A percentile compares a stretch with the other conserved stretches of the same genome.
Conservation (phyloP, 2,888 invertebrate species). For the Amaurobius ferox region DNA sequence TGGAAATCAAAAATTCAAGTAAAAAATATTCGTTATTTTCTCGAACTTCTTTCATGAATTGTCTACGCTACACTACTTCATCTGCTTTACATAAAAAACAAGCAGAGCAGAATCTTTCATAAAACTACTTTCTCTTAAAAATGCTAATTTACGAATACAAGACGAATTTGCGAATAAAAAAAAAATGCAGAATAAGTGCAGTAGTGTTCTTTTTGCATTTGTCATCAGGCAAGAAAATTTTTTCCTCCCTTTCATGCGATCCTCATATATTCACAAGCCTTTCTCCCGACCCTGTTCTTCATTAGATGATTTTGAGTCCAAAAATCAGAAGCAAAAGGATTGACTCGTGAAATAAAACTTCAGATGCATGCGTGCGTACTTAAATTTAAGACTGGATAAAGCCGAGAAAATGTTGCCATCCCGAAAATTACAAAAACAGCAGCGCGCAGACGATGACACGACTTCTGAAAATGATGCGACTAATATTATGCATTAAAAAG, state of each 20-base stretch:
- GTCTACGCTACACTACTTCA: too few relatives aligned
- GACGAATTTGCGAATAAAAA: not conserved
- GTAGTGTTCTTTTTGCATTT: not conserved
- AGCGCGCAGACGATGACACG: not conserved
- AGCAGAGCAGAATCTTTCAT: not conserved
- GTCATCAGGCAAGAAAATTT: not conserved
- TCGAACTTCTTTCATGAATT: too few relatives aligned
- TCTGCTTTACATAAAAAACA: not conserved
- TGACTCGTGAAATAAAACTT: not conserved
- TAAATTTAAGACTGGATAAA: conserved; percentile 5
- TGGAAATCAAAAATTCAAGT: too few relatives aligned
- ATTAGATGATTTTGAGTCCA: not conserved
- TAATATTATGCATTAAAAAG: conserved; percentile 13
- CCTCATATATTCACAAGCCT: not conserved
- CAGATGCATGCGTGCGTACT: not conserved
- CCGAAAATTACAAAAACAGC: conserved; percentile 8
- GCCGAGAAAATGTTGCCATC: not conserved
- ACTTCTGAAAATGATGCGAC: not conserved
- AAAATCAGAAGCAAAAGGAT: not conserved
- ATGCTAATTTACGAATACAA: not conserved
- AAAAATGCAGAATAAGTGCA: not conserved
- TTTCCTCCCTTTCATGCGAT: not conserved
- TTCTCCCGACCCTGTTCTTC: not conserved
- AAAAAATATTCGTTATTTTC: too few relatives aligned
- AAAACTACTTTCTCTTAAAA: not conserved